Evolutionary conservation across 2,797 vertebrate species (phyloP), one percentile per base, ranked within the genome.

Genomic region (Nothura maculosa): DNA sequence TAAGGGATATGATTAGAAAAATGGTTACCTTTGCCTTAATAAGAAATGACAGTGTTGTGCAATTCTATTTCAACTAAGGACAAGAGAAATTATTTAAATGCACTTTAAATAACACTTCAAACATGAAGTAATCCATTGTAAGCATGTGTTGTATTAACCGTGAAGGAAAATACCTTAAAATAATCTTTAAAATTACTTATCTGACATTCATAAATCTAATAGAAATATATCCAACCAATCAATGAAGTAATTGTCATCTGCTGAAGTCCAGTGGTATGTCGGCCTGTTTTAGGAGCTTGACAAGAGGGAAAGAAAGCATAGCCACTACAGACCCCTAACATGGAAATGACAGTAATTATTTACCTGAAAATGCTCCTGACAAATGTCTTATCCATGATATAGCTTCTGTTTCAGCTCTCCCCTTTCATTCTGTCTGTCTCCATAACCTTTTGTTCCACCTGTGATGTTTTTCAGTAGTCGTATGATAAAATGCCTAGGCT

Each of bases 401-500:
- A 43, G 5, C 2, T 68, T 91, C 85, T 93, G 21, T 74, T 64
- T 93, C 58, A 67, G 82, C 48, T 70, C 62, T 89, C 74, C 43
- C 60, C 6, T 52, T 62, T 36, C 5, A 27, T 58, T 75, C 67
- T 77, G 4, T 73, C 38, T 85, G 34, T 91, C 67, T 83, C 43
- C 17, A 27, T 90, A 91, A 90, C 36, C 50, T 81, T 92, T 93
- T 89, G 45, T 94, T 70, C 73, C 85, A 82, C 69, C 45, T 70
- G 42, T 89, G 74, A 70, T 72, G 43, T 64, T 93, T 92, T 89
- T 90, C 48, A 82, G 66, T 78, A 79, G 43, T 78, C 43, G 52
- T 36, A 6, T 78, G 82, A 81, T 54, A 72, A 78, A 92, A 93
- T 68, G 38, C 66, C 87, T 84, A 95, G 85, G 81, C 90, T 88